Conservation (phyloP, 2,797 vertebrate genomes). For the Fringilla coelebs region DNA sequence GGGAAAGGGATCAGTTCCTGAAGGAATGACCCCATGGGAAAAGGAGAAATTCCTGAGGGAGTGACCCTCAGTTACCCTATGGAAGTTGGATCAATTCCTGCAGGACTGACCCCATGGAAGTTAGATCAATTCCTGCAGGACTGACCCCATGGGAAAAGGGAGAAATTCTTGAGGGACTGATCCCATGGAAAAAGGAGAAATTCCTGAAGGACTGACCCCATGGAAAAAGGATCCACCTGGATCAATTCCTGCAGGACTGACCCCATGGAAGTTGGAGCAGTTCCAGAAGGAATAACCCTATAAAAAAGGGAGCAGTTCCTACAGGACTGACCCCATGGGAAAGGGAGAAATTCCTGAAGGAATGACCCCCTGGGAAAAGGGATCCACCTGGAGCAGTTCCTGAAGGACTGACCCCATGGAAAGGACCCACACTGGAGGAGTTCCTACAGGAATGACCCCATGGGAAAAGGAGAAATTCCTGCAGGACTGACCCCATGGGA, state of each 20-base stretch:
- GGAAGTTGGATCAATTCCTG: too few species aligned
- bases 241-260: neutral
- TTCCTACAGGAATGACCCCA: neutral
- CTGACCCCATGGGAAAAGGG: neutral
- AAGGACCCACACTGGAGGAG: too few species aligned
- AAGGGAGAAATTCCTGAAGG: neutral
- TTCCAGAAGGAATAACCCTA: neutral
- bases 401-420: neutral
- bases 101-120: rapidly evolving
- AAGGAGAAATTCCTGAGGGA: neutral
- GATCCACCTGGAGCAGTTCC: too few species aligned
- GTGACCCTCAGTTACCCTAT: rapidly evolving
- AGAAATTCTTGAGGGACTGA: neutral
- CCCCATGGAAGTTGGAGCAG: rapidly evolving
- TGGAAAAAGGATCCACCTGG: too few species aligned
- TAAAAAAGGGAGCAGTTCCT: neutral
- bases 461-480: neutral
- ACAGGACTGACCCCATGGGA: neutral
- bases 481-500: neutral
- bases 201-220: neutral
- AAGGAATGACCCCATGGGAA: neutral
- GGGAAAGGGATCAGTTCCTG: neutral
- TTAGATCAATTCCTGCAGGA: neutral
- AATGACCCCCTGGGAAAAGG: neutral
- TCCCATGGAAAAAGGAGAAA: rapidly evolving